Conservation (phyloP, 1,140 invertebrate genomes). For the Drosophila watanabei region DNA sequence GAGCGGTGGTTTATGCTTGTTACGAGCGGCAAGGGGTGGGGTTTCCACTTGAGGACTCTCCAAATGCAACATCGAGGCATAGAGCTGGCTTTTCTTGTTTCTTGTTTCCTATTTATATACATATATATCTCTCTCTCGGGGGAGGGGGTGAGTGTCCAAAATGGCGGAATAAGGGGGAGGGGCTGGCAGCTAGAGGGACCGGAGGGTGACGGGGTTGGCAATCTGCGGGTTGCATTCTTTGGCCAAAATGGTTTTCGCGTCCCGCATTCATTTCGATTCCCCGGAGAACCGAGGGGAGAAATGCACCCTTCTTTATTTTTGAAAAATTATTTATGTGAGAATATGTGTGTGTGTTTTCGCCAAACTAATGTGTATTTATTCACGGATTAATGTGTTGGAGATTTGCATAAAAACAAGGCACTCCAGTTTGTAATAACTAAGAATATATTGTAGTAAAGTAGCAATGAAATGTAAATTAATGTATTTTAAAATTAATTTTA, state of each 20-base stretch:
- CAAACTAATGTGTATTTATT: conserved; percentile 1
- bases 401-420: background rate
- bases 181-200: conserved; percentile 2
- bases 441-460: background rate
- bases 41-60: conserved; percentile 35
- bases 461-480: background rate
- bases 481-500: background rate
- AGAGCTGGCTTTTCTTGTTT: conserved; percentile 36
- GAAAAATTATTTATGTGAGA: conserved; percentile 12
- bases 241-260: conserved; percentile 71
- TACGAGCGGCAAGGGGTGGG: conserved; percentile 44
- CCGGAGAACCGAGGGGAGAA: conserved; percentile 5
- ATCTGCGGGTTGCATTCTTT: conserved; percentile 75
- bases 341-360: background rate
- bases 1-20: conserved; percentile 76
- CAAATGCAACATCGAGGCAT: conserved; percentile 41
- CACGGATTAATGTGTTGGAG: background rate
- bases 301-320: conserved; percentile 4
- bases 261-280: conserved; percentile 38
- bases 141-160: conserved; percentile 15
- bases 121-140: background rate
- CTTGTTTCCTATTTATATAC: conserved; percentile 9
- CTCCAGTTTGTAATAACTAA: background rate
- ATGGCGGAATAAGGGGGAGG: conserved; percentile 34
- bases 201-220: conserved; percentile 21